A percentile compares a stretch with the other conserved stretches of the same genome.
Conservation (phyloP, 2,888 invertebrate genomes). For the Thalpophila matura region DNA sequence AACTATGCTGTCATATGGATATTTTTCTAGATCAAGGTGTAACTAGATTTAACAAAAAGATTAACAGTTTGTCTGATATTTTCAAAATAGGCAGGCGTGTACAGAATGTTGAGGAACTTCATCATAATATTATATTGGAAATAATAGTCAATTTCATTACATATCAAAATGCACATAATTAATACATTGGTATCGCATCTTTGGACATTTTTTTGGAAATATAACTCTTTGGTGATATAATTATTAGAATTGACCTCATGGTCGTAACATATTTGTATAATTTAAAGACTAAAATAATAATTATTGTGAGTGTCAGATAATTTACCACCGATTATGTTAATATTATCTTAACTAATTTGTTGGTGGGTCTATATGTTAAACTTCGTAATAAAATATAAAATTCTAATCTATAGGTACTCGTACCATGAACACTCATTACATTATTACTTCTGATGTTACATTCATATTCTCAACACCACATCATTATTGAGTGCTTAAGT, state of each 20-base stretch:
- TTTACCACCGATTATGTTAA: conserved; percentile 63
- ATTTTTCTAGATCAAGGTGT: conserved; percentile 2
- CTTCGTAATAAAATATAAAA: conserved; percentile 67
- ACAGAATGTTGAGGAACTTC: conserved; percentile 46
- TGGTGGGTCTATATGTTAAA: conserved; percentile 74
- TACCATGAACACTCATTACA: conserved; percentile 73
- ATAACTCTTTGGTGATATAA: conserved; percentile 51
- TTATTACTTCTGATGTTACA: conserved; percentile 61
- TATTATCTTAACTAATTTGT: conserved; percentile 71
- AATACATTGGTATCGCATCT: conserved; percentile 29
- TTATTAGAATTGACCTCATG: conserved; percentile 23
- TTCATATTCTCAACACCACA: conserved; percentile 58
- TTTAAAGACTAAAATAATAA: conserved; percentile 49
- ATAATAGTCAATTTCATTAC: conserved; percentile 22
- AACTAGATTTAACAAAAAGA: conserved; percentile 24
- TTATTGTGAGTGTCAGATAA: conserved; percentile 50
- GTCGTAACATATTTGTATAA: conserved; percentile 29
- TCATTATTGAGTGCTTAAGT: conserved; percentile 43
- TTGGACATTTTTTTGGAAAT: conserved; percentile 39
- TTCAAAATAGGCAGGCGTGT: conserved; percentile 42
- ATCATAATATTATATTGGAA: conserved; percentile 31
- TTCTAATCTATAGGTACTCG: conserved; percentile 66
- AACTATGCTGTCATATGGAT: conserved; percentile 14
- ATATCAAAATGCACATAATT: conserved; percentile 34
- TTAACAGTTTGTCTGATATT: conserved; percentile 33